Evolutionary conservation across 2,113 vertebrate species (phyloP), one percentile per base, ranked within the genome.

Genomic region (Nothobranchius kuhntae): DNA sequence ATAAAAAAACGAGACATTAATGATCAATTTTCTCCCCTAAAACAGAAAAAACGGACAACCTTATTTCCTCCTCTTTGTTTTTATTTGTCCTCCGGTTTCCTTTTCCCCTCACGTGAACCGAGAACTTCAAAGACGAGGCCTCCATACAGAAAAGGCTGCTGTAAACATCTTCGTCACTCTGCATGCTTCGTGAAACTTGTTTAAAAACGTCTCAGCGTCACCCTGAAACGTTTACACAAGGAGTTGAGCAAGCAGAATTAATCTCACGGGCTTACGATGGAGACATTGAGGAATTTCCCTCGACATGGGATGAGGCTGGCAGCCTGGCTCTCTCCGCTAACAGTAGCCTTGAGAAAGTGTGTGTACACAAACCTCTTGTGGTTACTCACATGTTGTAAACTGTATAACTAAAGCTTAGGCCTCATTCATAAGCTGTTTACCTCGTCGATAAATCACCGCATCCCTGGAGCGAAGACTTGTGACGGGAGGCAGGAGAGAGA

Each of bases 351-450:
- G 70, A 82, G 80, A 85, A 78, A 71, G 81, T 64, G 80, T 84
- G 86, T 90, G 87, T 89, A 89, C 81, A 87, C 64, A 82, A 87
- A 86, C 73, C 81, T 87, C 83, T 82, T 86, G 82, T 81, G 87
- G 91, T 91, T 91, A 89, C 89, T 89, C 84, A 89, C 88, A 91
- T 89, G 90, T 86, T 91, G 90, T 91, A 91, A 92, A 92, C 89
- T 92, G 91, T 93, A 90, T 92, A 90, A 91, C 89, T 90, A 89
- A 92, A 92, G 89, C 89, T 93, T 89, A 90, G 75, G 84, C 75
- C 84, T 91, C 89, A 91, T 93, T 91, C 89, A 91, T 92, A 91
- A 86, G 86, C 82, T 90, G 90, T 92, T 92, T 92, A 91, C 89
- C 86, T 71, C 87, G 86, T 92, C 90, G 77, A 93, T 92, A 93